Percentiles rank a stretch among this genome's conserved stretches.
These are phyloP conservation scores for Piaya cayana DNA, from an alignment of 2,113 vertebrate genomes.

Conservation along the genomic window DNA sequence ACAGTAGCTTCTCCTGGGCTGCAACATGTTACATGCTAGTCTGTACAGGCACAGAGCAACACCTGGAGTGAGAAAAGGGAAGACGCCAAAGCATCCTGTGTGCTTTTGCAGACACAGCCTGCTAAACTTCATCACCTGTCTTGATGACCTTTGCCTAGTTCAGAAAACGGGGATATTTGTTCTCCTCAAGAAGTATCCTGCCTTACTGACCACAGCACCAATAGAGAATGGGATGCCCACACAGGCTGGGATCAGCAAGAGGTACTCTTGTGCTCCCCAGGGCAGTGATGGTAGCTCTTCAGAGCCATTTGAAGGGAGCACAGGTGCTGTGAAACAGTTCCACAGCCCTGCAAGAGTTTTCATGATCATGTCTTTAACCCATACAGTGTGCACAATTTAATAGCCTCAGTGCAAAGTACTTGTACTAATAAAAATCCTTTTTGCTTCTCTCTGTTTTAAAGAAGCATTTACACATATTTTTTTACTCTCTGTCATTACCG, in stretches of 20 bases:
- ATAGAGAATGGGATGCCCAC: background rate
- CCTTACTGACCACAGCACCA: background rate
- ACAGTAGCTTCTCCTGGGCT: background rate
- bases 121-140: background rate
- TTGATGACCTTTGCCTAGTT: background rate
- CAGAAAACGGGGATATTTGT: background rate
- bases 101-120: background rate
- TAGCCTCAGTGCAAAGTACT: background rate
- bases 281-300: background rate
- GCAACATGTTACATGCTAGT: fast-evolving
- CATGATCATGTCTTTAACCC: background rate
- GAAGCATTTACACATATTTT: background rate
- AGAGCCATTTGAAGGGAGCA: background rate
- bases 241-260: background rate
- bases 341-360: background rate
- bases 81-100: background rate
- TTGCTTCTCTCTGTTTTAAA: background rate
- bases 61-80: background rate
- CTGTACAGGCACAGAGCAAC: background rate
- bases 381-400: background rate
- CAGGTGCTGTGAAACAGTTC: background rate
- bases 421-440: background rate
- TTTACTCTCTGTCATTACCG: background rate
- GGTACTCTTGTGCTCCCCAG: background rate
- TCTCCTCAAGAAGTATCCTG: background rate